phyloP scores from a whole-genome alignment of 35 echinoderm and acorn worm species.

The Acanthaster planci region DNA sequence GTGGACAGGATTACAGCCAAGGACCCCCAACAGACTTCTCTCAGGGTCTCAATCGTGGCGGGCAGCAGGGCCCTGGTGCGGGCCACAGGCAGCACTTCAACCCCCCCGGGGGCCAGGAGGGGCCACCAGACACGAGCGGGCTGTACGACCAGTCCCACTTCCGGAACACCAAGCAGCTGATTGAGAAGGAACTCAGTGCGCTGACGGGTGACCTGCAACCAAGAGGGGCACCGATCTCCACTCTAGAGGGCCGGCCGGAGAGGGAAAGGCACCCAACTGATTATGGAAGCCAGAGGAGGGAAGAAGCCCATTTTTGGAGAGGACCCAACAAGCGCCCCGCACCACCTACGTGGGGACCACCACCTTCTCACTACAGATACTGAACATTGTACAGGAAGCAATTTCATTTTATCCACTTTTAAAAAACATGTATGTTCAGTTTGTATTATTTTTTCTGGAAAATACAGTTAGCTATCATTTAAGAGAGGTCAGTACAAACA shows the following conservation, averaged over 20 bases:
- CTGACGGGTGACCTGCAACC: neutral
- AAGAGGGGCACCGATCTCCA: neutral
- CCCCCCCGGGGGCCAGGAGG: no score
- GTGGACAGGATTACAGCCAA: neutral
- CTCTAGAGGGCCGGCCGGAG: neutral
- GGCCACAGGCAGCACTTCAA: no score
- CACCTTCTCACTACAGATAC: constrained; percentile 15
- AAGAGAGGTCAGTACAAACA: no score
- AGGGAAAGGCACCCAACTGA: neutral
- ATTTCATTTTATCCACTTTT: no score
- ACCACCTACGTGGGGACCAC: neutral
- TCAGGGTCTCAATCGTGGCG: neutral
- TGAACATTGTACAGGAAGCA: neutral
- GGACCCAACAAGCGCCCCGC: neutral
- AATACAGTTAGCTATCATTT: no score
- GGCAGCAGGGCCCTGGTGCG: no score
- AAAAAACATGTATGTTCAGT: no score
- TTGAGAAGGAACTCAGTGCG: constrained; percentile 19
- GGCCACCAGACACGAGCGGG: no score
- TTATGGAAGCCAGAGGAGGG: neutral
- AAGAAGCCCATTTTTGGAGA: neutral
- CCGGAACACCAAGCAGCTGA: constrained; percentile 20
- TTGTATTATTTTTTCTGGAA: no score
- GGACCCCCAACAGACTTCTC: neutral
- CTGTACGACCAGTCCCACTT: neutral